Percentiles rank a stretch among this genome's conserved stretches.
Conservation (phyloP, 1,140 invertebrate species). For the Bradynema listronoti region DNA sequence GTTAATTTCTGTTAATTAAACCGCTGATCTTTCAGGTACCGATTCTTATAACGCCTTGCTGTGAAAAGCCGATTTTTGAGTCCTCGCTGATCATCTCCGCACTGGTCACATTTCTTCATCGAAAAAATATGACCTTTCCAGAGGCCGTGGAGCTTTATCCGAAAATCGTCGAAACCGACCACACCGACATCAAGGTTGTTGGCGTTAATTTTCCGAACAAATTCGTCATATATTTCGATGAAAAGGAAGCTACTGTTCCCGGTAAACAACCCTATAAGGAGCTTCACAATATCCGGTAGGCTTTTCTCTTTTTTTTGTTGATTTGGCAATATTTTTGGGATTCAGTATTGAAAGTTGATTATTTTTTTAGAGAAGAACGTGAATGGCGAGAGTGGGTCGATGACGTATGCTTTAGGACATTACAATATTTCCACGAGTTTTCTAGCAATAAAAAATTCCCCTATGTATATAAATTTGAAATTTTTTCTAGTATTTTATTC, state of each 20-base stretch:
- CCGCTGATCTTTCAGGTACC: constrained; percentile 51
- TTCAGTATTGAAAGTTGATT: constrained; percentile 34
- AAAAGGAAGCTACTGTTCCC: constrained; percentile 46
- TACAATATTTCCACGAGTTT: constrained; percentile 72
- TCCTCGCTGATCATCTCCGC: constrained; percentile 87
- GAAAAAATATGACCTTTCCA: constrained; percentile 65
- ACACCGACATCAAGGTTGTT: constrained; percentile 66
- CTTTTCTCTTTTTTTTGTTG: not conserved
- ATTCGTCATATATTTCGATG: constrained; percentile 84
- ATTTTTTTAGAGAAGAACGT: constrained; percentile 70
- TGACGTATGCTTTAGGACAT: too few relatives aligned
- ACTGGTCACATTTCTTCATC: constrained; percentile 71
- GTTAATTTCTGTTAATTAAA: too few relatives aligned
- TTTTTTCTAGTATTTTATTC: constrained; percentile 26
- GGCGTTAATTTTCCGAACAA: constrained; percentile 74
- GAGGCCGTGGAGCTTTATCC: constrained; percentile 79
- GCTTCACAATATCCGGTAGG: constrained; percentile 7
- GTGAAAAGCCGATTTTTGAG: constrained; percentile 75
- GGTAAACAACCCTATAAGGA: not conserved
- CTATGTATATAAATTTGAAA: too few relatives aligned
- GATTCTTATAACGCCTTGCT: constrained; percentile 30
- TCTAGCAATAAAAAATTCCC: not conserved
- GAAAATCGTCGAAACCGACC: constrained; percentile 60
- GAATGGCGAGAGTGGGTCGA: constrained; percentile 93
- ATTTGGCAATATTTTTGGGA: constrained; percentile 1